Evolutionary conservation across 2,113 vertebrate genomes (phyloP), one percentile per base, ranked within the genome.

Genomic region (Chauna torquata): DNA sequence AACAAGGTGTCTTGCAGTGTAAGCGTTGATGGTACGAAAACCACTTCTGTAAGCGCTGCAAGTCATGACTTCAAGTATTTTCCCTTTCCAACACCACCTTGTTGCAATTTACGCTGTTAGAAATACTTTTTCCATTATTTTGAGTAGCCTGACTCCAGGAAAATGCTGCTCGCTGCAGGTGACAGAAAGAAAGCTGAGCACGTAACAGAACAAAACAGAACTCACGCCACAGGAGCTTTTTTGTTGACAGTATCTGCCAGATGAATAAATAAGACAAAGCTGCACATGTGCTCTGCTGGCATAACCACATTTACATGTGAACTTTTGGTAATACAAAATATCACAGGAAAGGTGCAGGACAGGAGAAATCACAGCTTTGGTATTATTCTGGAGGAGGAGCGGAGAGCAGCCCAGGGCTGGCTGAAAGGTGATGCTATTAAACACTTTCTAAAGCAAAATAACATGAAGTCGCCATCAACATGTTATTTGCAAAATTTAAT

Each of bases 1-100:
- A 17, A 58, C 34, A 71, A 3, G 0, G 8, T 49, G 3, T 38
- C 64, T n/a, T 69, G 80, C 36, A 32, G 19, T 8, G 0, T 6
- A 50, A 83, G 24, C 7, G 16, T 1, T 79, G 20, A 36, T 58
- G 17, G 14, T 28, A 52, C 13, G 23, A 52, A 84, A 80, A 84
- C 12, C 49, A 74, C 65, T 64, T 76, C 3, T 38, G 9, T 47
- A 45, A 70, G 40, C 79, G 34, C 40, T 87, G 34, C 19, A 87
- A 87, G 36, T 8, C 74, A 49, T 1, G 16, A 12, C 57, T 84
- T 52, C 40, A 58, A 27, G 11, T 44, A 38, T 82, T 77, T 84
- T 87, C 62, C 15, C 57, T 28, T 70, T 66, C 23, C 65, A 74
- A 23, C 12, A 61, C 15, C 11, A 65, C 2, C 7, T 57, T 2